phyloP scores from a whole-genome alignment of 2,113 vertebrate species.

The Proteles cristata region DNA sequence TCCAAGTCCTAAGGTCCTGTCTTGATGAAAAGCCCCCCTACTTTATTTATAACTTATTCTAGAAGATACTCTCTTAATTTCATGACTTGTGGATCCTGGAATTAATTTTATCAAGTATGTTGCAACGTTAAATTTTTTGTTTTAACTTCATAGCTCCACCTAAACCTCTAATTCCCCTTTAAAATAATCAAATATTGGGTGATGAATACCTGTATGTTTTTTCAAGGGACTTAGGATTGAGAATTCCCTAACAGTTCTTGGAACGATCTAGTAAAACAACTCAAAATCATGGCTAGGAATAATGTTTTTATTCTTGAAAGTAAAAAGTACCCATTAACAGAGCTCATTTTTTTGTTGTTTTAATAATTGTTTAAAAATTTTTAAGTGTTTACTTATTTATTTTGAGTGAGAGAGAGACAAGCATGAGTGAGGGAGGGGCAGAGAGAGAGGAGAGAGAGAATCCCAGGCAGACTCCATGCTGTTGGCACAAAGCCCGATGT shows the following conservation, averaged over 20 bases:
- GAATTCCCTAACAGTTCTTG: not conserved
- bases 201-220: not conserved
- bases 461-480: too few relatives aligned
- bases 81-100: constrained; percentile 11
- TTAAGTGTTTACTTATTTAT: too few relatives aligned
- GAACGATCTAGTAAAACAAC: constrained; percentile 4
- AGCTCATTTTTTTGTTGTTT: not conserved
- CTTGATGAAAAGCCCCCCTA: not conserved
- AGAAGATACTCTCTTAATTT: not conserved
- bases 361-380: too few relatives aligned
- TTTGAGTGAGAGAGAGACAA: too few relatives aligned
- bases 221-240: not conserved
- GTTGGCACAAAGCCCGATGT: too few relatives aligned
- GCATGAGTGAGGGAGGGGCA: too few relatives aligned
- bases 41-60: constrained; percentile 1
- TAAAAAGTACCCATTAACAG: not conserved
- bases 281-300: not conserved
- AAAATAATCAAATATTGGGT: not conserved
- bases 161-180: not conserved
- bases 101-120: constrained; percentile 52
- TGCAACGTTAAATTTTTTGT: constrained; percentile 34
- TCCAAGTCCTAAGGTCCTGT: not conserved
- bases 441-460: too few relatives aligned
- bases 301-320: constrained; percentile 1
- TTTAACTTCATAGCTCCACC: not conserved